phyloP scores from a whole-genome alignment of 2,797 vertebrate species.

The Oryzias sinensis region DNA sequence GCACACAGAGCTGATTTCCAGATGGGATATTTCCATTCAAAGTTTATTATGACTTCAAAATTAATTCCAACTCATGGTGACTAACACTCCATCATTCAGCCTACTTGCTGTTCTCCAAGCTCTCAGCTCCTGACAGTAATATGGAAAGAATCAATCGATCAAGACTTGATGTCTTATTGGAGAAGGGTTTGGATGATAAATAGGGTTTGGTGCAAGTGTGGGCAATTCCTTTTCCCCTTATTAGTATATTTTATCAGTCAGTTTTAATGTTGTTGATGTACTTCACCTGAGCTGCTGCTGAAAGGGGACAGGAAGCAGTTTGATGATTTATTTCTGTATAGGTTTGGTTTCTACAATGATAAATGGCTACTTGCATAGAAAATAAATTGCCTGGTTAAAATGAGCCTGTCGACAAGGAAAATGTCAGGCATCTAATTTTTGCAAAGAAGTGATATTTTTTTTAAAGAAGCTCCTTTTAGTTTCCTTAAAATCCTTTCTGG shows the following conservation, averaged over 20 bases:
- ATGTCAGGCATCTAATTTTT: neutral
- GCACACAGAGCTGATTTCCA: slow-evolving; percentile 26
- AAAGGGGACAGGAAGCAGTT: too few relatives aligned
- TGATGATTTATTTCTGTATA: neutral
- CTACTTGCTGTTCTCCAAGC: slow-evolving; percentile 22
- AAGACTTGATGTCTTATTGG: neutral
- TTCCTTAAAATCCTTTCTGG: neutral
- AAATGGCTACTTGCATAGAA: neutral
- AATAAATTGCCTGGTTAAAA: neutral
- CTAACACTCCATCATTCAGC: slow-evolving; percentile 39
- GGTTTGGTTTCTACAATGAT: neutral
- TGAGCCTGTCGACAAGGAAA: neutral
- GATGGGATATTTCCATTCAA: slow-evolving; percentile 28
- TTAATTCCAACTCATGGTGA: slow-evolving; percentile 40
- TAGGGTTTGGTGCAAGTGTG: neutral
- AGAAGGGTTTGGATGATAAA: neutral
- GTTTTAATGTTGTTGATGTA: too few relatives aligned
- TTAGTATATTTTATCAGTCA: neutral
- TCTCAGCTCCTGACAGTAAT: slow-evolving; percentile 27
- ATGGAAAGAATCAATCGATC: slow-evolving; percentile 33
- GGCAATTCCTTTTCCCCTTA: neutral
- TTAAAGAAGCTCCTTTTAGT: neutral
- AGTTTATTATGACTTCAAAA: slow-evolving; percentile 42
- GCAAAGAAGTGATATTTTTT: neutral
- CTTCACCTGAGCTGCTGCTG: too few relatives aligned